Conservation (phyloP, 2,797 vertebrate genomes). For the Xyrichtys novacula region DNA sequence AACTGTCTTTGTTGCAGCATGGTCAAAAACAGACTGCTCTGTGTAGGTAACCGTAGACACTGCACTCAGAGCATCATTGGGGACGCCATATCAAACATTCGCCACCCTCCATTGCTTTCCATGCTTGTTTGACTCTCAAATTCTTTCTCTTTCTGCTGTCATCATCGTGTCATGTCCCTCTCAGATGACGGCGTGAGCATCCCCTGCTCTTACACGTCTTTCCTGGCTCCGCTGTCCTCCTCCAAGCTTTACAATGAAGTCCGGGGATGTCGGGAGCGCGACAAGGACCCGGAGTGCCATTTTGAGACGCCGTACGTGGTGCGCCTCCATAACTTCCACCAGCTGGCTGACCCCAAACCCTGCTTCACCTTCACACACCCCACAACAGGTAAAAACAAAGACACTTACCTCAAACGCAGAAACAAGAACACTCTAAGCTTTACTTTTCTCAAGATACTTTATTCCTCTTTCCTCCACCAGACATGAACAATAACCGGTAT, state of each 20-base stretch:
- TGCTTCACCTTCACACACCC: constrained; percentile 94
- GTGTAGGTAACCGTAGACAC: not conserved
- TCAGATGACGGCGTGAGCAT: constrained; percentile 92
- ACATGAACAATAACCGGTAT: constrained; percentile 94
- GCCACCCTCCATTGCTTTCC: constrained; percentile 21
- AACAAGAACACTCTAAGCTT: not conserved
- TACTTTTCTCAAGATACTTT: not conserved
- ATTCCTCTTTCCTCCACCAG: constrained; percentile 66
- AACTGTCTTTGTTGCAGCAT: no score
- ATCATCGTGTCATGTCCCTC: not conserved
- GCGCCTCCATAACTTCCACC: constrained; percentile 94
- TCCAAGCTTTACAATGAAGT: constrained; percentile 97
- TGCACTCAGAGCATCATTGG: not conserved
- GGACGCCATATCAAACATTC: constrained; percentile 2
- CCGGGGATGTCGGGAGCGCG: constrained; percentile 91
- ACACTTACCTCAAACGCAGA: not conserved
- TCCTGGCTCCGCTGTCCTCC: constrained; percentile 92
- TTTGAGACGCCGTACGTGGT: constrained; percentile 96
- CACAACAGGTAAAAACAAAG: constrained; percentile 73
- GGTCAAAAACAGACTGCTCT: no score
- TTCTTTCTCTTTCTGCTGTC: constrained; percentile 26
- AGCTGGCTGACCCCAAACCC: constrained; percentile 90
- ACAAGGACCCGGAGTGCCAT: constrained; percentile 93
- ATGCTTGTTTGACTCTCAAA: constrained; percentile 31
- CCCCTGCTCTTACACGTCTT: constrained; percentile 92